phyloP scores from a whole-genome alignment of 2,797 vertebrate genomes.

The Cossypha dichroa region DNA sequence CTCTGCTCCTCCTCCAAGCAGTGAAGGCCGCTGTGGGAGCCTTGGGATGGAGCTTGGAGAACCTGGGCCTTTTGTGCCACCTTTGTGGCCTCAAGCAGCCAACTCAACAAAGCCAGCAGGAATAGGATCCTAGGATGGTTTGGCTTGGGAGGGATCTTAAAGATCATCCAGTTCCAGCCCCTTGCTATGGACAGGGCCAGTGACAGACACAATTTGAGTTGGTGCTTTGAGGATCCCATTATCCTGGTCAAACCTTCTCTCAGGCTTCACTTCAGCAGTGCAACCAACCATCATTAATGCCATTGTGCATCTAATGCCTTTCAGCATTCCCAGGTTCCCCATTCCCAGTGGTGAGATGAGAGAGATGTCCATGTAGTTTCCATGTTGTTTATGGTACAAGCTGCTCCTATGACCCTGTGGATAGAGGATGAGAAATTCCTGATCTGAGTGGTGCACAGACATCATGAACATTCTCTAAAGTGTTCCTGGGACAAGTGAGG shows the following conservation, averaged over 20 bases:
- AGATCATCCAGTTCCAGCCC: neutral
- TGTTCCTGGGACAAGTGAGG: neutral
- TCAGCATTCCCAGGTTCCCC: accelerated
- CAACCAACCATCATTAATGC: neutral
- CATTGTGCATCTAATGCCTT: neutral
- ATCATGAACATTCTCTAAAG: accelerated
- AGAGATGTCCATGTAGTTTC: accelerated
- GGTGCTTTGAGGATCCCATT: accelerated
- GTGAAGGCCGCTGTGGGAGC: accelerated
- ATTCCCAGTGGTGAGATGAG: accelerated
- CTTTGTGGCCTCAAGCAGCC: accelerated
- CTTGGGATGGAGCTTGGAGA: accelerated
- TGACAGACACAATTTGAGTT: accelerated
- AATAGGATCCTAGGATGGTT: neutral
- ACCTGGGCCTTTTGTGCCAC: neutral
- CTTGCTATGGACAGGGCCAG: neutral
- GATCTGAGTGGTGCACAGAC: neutral
- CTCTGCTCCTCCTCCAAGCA: accelerated
- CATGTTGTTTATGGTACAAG: accelerated
- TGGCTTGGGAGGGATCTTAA: neutral
- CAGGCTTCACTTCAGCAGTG: neutral
- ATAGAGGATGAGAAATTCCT: neutral
- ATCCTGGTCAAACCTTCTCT: neutral
- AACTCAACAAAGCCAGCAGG: neutral
- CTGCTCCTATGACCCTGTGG: neutral